Conservation (phyloP, 2,888 invertebrate species). For the Calameuta filiformis region DNA sequence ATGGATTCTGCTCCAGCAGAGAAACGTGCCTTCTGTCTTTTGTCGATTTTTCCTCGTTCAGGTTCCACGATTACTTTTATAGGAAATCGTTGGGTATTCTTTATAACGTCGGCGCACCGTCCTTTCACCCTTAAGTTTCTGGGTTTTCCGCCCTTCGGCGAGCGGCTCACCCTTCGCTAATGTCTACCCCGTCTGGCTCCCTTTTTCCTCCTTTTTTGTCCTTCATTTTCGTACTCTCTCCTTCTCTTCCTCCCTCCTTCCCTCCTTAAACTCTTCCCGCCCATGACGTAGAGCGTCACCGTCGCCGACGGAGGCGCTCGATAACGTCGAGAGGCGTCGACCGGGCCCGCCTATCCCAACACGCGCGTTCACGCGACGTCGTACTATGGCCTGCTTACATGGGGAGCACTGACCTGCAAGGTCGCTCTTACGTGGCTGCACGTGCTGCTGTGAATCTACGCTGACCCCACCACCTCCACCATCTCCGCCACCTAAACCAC, state of each 20-base stretch:
- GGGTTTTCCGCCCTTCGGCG: slow-evolving; percentile 12
- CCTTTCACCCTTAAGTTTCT: not conserved
- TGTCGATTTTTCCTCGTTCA: not conserved
- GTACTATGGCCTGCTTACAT: slow-evolving; percentile 50
- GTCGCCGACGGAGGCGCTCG: slow-evolving; percentile 24
- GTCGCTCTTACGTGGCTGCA: slow-evolving; percentile 60
- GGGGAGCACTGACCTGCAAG: slow-evolving; percentile 58
- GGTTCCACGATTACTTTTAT: not conserved
- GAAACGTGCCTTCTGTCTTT: not conserved
- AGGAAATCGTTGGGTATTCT: not conserved
- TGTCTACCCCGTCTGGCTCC: slow-evolving; percentile 8
- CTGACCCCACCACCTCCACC: slow-evolving; percentile 29
- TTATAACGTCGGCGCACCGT: not conserved
- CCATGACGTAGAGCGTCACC: slow-evolving; percentile 12
- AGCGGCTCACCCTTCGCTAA: slow-evolving; percentile 6
- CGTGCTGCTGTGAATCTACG: slow-evolving; percentile 56
- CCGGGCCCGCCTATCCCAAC: slow-evolving; percentile 33
- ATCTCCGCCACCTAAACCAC: not conserved
- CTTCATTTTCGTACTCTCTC: slow-evolving; percentile 7
- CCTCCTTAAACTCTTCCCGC: slow-evolving; percentile 19
- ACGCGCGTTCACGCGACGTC: slow-evolving; percentile 44
- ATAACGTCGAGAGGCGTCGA: slow-evolving; percentile 5
- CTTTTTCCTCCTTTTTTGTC: slow-evolving; percentile 13
- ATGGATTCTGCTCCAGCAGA: not conserved
- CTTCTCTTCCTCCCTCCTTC: slow-evolving; percentile 5